Evolutionary conservation across 2,888 invertebrate genomes (phyloP).

Genomic region (Dusona sp.): DNA sequence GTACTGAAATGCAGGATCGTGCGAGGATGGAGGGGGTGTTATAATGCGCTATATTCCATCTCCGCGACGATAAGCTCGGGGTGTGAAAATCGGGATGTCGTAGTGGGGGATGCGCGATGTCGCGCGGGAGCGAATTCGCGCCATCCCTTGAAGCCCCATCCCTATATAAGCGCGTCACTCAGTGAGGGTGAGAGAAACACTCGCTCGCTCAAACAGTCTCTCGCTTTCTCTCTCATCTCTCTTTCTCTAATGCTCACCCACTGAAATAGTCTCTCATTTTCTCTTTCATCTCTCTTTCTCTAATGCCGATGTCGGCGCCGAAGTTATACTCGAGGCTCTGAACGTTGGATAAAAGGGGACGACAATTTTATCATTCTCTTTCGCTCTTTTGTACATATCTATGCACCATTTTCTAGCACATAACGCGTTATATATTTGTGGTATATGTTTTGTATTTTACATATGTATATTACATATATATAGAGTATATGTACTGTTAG

Average conservation of each 20-base stretch:
- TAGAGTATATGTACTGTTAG: conserved; percentile 38
- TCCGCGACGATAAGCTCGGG: conserved; percentile 75
- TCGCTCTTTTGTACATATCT: conserved; percentile 39
- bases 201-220: conserved; percentile 49
- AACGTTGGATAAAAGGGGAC: conserved; percentile 69
- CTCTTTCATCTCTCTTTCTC: conserved; percentile 19
- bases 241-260: conserved; percentile 24
- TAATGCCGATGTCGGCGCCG: conserved; percentile 59
- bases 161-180: conserved; percentile 18
- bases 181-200: conserved; percentile 58
- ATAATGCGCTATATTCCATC: conserved; percentile 60
- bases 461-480: conserved; percentile 19
- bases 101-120: conserved; percentile 67
- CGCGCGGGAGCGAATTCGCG: conserved; percentile 73
- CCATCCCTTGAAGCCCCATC: conserved; percentile 38
- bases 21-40: conserved; percentile 63
- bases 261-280: conserved; percentile 49
- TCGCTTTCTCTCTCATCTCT: conserved; percentile 2
- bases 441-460: conserved; percentile 15
- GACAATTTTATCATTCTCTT: conserved; percentile 64
- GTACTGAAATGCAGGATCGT: conserved; percentile 27
- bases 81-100: conserved; percentile 82
- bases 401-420: conserved; percentile 35
- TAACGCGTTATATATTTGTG: conserved; percentile 35
- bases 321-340: conserved; percentile 54